phyloP scores from a whole-genome alignment of 2,113 vertebrate genomes.

The Archilochus colubris region DNA sequence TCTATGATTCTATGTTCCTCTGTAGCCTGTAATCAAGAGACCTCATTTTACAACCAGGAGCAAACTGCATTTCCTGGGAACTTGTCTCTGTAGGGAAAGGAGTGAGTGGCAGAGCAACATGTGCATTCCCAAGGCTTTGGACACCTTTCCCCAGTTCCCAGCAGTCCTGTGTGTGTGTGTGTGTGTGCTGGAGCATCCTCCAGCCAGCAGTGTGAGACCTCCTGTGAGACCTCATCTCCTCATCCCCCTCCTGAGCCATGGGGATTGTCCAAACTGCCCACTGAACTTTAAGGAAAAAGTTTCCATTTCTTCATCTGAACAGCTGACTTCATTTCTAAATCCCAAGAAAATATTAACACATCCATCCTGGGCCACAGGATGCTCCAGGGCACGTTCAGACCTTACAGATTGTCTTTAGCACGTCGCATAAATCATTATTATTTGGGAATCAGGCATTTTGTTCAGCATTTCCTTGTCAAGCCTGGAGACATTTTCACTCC shows the following conservation, averaged over 20 bases:
- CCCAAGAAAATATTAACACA: background rate
- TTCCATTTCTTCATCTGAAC: background rate
- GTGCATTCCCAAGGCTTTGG: background rate
- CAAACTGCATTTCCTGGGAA: background rate
- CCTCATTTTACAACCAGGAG: background rate
- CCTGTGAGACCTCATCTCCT: too few species aligned
- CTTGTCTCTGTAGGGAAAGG: background rate
- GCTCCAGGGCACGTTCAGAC: background rate
- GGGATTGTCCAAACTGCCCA: background rate
- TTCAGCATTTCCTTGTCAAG: background rate
- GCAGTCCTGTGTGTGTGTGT: accelerated
- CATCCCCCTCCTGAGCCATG: background rate
- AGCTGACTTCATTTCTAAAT: background rate
- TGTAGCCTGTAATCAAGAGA: background rate
- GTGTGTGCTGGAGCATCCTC: background rate
- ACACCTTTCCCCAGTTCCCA: background rate
- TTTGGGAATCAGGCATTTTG: background rate
- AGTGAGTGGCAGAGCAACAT: background rate
- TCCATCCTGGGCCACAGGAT: background rate
- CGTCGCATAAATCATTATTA: background rate
- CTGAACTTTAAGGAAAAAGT: background rate
- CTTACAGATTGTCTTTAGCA: background rate
- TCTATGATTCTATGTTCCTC: background rate
- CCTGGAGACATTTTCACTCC: background rate
- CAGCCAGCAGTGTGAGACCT: background rate